Conservation (phyloP, 2,888 invertebrate genomes). For the Lochmaea crataegi region DNA sequence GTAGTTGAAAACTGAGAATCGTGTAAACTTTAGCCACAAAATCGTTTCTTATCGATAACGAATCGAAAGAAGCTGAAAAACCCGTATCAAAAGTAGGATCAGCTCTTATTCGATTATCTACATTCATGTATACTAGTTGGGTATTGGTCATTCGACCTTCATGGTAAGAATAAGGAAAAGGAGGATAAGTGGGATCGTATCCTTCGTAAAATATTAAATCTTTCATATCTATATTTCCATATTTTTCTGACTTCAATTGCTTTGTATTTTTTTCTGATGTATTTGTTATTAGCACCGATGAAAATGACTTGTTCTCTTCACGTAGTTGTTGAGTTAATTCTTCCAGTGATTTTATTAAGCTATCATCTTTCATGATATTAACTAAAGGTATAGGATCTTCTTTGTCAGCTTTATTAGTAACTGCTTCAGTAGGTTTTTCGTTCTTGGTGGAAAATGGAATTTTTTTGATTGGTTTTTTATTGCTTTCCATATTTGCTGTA, state of each 20-base stretch:
- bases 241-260: background rate
- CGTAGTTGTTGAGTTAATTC: background rate
- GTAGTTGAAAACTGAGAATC: background rate
- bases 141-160: background rate
- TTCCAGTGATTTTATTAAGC: background rate
- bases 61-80: background rate
- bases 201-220: background rate
- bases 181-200: conserved; percentile 4
- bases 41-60: background rate
- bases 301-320: background rate
- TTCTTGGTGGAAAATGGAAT: background rate
- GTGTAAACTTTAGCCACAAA: conserved; percentile 7
- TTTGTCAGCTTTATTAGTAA: background rate
- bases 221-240: background rate
- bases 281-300: background rate
- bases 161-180: background rate
- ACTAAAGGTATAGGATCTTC: background rate
- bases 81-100: background rate
- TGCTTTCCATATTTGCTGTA: background rate
- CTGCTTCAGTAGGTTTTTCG: background rate
- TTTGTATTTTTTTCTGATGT: background rate
- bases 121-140: conserved; percentile 1
- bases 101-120: background rate
- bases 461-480: background rate
- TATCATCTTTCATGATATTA: background rate